Conservation (phyloP, 2,113 vertebrate genomes). For the Labeo catla region DNA sequence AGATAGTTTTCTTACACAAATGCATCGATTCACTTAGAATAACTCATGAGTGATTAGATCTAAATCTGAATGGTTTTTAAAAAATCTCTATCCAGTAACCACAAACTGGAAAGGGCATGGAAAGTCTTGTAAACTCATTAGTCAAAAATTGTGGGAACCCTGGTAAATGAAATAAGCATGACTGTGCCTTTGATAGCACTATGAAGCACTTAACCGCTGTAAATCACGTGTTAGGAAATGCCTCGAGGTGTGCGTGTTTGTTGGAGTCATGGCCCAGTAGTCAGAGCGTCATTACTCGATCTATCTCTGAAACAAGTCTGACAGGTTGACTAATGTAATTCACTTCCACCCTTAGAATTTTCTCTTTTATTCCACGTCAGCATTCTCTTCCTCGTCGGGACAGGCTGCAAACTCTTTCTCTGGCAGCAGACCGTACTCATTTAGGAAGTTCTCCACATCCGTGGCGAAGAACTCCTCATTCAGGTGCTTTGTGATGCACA, state of each 20-base stretch:
- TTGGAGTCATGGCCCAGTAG: neutral
- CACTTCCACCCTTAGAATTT: neutral
- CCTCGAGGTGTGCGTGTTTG: neutral
- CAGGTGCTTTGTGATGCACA: constrained; percentile 86
- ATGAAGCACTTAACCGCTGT: neutral
- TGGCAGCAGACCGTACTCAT: constrained; percentile 93
- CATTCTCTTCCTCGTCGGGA: constrained; percentile 71
- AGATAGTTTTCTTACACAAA: no score
- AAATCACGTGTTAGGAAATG: neutral
- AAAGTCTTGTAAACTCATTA: neutral
- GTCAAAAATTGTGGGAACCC: neutral
- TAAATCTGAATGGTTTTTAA: neutral
- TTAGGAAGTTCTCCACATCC: constrained; percentile 93
- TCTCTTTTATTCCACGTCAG: constrained; percentile 78
- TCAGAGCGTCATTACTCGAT: neutral
- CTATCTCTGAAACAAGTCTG: neutral
- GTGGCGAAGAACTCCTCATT: constrained; percentile 90
- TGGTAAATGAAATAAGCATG: neutral
- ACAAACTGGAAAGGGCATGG: neutral
- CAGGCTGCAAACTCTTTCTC: constrained; percentile 81
- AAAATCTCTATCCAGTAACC: neutral
- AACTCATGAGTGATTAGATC: neutral
- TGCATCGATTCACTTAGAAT: neutral
- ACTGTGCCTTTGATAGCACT: neutral
- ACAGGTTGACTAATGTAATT: neutral